phyloP scores from a whole-genome alignment of 2,113 vertebrate species.

The Butorides virescens region DNA sequence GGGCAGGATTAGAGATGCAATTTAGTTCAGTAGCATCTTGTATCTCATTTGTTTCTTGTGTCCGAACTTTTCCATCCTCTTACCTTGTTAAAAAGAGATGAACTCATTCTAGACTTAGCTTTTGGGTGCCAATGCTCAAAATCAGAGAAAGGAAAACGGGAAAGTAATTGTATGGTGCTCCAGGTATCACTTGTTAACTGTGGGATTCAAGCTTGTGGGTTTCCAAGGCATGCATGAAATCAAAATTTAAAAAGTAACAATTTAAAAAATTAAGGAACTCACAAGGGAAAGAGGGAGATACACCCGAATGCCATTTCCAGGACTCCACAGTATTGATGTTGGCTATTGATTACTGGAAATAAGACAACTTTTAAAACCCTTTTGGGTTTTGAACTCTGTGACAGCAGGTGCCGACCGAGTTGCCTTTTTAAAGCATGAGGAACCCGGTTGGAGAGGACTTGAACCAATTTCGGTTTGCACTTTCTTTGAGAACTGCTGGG shows the following conservation, averaged over 20 bases:
- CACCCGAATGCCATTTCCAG: background rate
- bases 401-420: background rate
- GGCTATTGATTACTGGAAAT: background rate
- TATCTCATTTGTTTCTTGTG: background rate
- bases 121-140: background rate
- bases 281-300: background rate
- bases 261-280: background rate
- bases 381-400: background rate
- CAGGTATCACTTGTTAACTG: background rate
- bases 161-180: background rate
- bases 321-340: background rate
- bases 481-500: background rate
- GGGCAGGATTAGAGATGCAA: background rate
- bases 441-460: background rate
- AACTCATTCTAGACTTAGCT: background rate
- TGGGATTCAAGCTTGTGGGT: background rate
- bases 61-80: background rate
- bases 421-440: background rate
- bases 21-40: background rate
- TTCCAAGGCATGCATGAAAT: background rate
- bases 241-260: background rate
- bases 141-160: background rate
- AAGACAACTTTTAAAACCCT: background rate
- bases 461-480: background rate
- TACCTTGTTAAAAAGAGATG: background rate